These are phyloP conservation scores for Leptatherina wallacei DNA, from an alignment of 2,797 vertebrate genomes.

Conservation along the genomic window DNA sequence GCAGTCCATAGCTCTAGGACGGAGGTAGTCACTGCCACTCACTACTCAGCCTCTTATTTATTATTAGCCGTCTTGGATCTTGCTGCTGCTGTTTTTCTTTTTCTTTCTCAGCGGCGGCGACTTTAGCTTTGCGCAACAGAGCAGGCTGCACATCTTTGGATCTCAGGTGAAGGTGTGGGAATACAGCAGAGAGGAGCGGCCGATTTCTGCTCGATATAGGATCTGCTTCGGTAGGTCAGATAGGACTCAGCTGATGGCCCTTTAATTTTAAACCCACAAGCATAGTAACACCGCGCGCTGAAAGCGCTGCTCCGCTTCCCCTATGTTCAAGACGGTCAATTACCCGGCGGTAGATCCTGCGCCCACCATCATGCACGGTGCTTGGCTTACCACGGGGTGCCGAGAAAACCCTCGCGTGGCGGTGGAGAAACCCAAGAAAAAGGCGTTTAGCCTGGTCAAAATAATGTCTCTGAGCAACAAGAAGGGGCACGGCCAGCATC, in stretches of 20 bases:
- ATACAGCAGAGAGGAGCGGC: constrained; percentile 6
- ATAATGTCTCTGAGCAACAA: constrained; percentile 89
- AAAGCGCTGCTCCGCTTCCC: constrained; percentile 51
- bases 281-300: constrained; percentile 59
- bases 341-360: constrained; percentile 87
- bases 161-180: constrained; percentile 67
- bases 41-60: constrained; percentile 51
- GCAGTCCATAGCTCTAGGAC: constrained; percentile 66
- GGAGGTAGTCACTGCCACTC: constrained; percentile 54
- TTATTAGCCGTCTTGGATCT: constrained; percentile 62
- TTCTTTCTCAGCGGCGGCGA: constrained; percentile 19
- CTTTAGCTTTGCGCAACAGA: constrained; percentile 43
- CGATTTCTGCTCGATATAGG: constrained; percentile 38
- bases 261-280: constrained; percentile 45
- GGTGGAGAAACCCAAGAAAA: constrained; percentile 88
- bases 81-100: constrained; percentile 10
- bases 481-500: constrained; percentile 84
- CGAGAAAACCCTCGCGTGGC: constrained; percentile 82
- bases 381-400: constrained; percentile 83
- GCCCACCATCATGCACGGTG: constrained; percentile 81
- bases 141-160: constrained; percentile 15
- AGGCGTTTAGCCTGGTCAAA: constrained; percentile 91
- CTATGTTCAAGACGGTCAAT: constrained; percentile 77
- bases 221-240: constrained; percentile 43
- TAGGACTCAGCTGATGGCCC: constrained; percentile 56